Base-by-base conservation (phyloP, 1,140 invertebrate genomes). In the Panagrolaimus sp. region DNA sequence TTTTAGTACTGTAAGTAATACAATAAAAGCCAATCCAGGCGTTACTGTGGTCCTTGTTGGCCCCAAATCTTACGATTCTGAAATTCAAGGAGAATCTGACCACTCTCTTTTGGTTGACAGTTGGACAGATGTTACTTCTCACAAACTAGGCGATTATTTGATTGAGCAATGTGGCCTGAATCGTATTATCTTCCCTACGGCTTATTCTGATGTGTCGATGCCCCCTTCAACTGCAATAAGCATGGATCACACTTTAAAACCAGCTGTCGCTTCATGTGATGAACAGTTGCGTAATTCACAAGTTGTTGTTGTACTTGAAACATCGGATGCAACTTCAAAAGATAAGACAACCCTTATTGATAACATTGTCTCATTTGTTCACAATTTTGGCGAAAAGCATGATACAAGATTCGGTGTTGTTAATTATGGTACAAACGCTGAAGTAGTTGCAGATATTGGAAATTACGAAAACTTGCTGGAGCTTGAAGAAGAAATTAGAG, bases 371-470 rank as follows among this genome's bases (percentile, higher is more conserved):
- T 14, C 67, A 64, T n/a, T 74, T 75, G 24, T 46, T 65, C 17
- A 46, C 32, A 21, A 46, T 38, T n/a, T 71, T 66, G 58, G 65
- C 63, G 43, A 24, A 74, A 62, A 38, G 46, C 52, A 32, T 38
- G 55, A 69, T 48, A 43, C 65, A 38, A 55, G 65, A 64, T 44
- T 73, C 17, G 73, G 73, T 10, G 64, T 74, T 55, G 32, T 74
- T 15, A 71, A 71, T 47, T 74, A 73, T 32, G 71, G 73, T 12
- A 46, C 62, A 38, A 75, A 69, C 4, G 73, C 73, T 7, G 73
- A 74, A 65, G 68, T 70, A 28, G 65, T 45, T 14, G 63, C 63
- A 15, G 73, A 66, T 55, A 9, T 74, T 15, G 73, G 46, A 47
- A 71, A 74, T 43, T 71, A 74, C 66, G 17, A 71, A 21, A 69